A percentile compares a stretch with the other conserved stretches of the same genome.
Evolutionary conservation across 2,888 invertebrate species (phyloP).

Genomic region (Acrocyrtus sp.): DNA sequence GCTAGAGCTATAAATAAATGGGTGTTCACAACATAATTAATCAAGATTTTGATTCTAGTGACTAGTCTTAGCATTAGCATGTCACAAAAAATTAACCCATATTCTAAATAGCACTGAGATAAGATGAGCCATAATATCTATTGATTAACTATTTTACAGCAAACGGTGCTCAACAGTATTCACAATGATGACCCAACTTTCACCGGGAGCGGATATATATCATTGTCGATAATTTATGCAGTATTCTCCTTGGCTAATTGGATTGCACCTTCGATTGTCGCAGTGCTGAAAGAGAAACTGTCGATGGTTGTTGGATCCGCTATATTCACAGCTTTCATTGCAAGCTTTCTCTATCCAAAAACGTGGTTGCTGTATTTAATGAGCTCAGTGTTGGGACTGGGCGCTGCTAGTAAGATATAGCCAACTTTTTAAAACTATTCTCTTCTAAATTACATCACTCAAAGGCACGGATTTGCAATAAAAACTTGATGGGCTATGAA

Average conservation of each 20-base stretch:
- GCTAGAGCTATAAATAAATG: too few relatives aligned
- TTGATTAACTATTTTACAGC: constrained; percentile 76
- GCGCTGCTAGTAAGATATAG: constrained; percentile 75
- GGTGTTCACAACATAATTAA: too few relatives aligned
- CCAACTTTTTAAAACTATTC: too few relatives aligned
- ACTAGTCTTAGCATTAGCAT: too few relatives aligned
- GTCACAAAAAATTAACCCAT: too few relatives aligned
- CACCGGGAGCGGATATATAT: constrained; percentile 87
- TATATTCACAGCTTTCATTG: constrained; percentile 77
- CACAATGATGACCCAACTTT: constrained; percentile 75
- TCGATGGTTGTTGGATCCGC: constrained; percentile 73
- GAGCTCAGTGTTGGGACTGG: constrained; percentile 88
- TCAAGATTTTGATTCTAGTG: too few relatives aligned
- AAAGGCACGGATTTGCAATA: too few relatives aligned
- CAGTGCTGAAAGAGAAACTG: constrained; percentile 84
- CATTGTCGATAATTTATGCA: constrained; percentile 92
- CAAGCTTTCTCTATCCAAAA: constrained; percentile 85
- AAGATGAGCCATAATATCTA: neutral
- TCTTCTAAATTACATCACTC: too few relatives aligned
- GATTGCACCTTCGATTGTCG: constrained; percentile 92
- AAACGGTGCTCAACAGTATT: constrained; percentile 89
- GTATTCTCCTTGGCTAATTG: constrained; percentile 93
- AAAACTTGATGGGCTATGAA: too few relatives aligned
- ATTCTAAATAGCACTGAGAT: neutral
- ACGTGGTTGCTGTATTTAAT: constrained; percentile 86